Conservation (phyloP, 2,888 invertebrate genomes). For the Tenthredo livida region DNA sequence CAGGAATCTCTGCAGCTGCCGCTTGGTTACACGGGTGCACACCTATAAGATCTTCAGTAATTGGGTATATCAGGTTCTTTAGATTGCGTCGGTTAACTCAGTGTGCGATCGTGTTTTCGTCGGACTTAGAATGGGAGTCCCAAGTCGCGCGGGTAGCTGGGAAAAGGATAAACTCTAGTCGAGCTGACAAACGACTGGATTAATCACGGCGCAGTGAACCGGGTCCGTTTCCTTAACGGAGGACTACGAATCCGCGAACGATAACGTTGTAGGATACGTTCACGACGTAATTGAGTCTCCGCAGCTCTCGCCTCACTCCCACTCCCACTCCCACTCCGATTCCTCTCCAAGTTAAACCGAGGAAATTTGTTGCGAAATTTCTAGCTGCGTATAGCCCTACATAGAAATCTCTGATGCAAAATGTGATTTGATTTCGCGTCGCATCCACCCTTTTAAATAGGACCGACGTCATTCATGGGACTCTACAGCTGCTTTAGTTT, state of each 20-base stretch:
- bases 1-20: background rate
- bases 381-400: background rate
- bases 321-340: background rate
- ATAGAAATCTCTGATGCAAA: no score
- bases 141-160: background rate
- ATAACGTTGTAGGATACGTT: conserved; percentile 35
- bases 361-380: background rate
- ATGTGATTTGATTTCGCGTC: no score
- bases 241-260: conserved; percentile 29
- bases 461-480: no score
- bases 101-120: conserved; percentile 33
- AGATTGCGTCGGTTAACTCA: background rate
- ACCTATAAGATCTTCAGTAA: background rate
- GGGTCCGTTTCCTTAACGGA: conserved; percentile 22
- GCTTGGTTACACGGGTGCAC: background rate
- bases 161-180: conserved; percentile 32
- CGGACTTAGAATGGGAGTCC: conserved; percentile 1
- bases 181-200: conserved; percentile 41
- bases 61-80: conserved; percentile 18
- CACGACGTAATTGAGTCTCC: conserved; percentile 25
- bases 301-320: background rate
- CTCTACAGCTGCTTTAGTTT: no score
- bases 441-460: no score
- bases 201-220: conserved; percentile 27
- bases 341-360: background rate